Evolutionary conservation across 2,113 vertebrate genomes (phyloP).

Genomic region (Macrotus californicus): DNA sequence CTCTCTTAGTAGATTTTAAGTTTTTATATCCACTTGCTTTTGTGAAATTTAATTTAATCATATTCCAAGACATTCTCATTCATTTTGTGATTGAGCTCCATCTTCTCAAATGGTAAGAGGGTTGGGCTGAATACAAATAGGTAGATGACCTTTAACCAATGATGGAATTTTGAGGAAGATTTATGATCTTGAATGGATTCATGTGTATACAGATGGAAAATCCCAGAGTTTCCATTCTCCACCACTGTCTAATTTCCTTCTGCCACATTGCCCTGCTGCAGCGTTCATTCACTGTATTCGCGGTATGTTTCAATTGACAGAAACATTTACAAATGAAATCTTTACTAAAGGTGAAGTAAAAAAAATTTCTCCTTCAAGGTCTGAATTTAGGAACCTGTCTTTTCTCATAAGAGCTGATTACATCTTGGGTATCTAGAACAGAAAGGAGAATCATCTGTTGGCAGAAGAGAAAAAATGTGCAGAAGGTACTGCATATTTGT

Average conservation of each 20-base stretch:
- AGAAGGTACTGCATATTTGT: not conserved
- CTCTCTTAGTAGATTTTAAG: not conserved
- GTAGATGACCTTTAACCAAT: slow-evolving; percentile 28
- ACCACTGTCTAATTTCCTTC: not conserved
- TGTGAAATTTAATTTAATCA: slow-evolving; percentile 13
- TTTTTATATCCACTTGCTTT: not conserved
- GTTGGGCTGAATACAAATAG: not conserved
- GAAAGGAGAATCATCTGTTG: slow-evolving; percentile 52
- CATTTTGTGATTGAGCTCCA: not conserved
- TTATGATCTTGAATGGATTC: slow-evolving; percentile 12
- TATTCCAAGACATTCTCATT: not conserved
- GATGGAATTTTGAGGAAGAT: slow-evolving; percentile 5
- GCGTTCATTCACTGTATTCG: slow-evolving; percentile 24
- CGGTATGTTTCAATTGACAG: slow-evolving; percentile 16
- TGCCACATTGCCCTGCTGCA: not conserved
- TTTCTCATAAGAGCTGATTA: slow-evolving; percentile 49
- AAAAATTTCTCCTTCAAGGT: slow-evolving; percentile 45
- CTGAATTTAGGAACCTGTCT: slow-evolving; percentile 64
- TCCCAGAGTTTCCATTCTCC: not conserved
- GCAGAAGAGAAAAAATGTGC: slow-evolving; percentile 20
- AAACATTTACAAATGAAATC: slow-evolving; percentile 56
- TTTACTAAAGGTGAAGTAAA: slow-evolving; percentile 56
- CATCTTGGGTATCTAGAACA: slow-evolving; percentile 41
- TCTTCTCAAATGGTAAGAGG: not conserved
- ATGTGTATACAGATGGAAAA: not conserved